Conservation (phyloP, 2,888 invertebrate genomes). For the Scaptomyza cyrtandrae region DNA sequence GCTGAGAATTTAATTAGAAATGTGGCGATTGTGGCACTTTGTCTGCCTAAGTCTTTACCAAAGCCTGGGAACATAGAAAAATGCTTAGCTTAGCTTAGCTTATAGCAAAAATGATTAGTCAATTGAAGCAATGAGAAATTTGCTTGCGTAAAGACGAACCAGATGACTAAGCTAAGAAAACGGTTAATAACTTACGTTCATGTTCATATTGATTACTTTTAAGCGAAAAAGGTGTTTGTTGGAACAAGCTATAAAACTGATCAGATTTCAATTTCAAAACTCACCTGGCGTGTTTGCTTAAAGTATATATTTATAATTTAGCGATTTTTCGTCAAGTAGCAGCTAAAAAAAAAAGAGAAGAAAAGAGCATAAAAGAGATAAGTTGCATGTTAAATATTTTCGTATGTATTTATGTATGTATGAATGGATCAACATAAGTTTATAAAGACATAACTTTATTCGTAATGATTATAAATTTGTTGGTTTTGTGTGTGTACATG, state of each 20-base stretch:
- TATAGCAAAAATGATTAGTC: constrained; percentile 42
- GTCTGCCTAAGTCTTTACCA: constrained; percentile 2
- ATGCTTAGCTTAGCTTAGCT: constrained; percentile 32
- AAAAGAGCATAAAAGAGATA: neutral
- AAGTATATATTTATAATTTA: neutral
- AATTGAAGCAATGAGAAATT: constrained; percentile 50
- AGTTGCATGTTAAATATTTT: constrained; percentile 4
- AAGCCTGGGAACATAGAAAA: constrained; percentile 66
- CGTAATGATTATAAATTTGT: constrained; percentile 64
- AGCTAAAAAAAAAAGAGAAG: neutral
- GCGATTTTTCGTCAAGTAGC: neutral
- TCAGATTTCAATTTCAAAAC: neutral
- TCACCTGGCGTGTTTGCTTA: neutral
- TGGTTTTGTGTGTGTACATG: constrained; percentile 31
- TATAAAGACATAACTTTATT: constrained; percentile 60
- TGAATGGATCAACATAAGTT: neutral
- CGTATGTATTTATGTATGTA: neutral
- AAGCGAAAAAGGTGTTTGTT: too few species aligned
- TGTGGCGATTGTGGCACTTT: constrained; percentile 38
- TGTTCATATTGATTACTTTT: too few species aligned
- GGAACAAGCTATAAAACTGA: neutral
- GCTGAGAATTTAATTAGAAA: constrained; percentile 78
- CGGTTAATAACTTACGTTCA: too few species aligned
- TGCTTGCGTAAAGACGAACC: too few species aligned
- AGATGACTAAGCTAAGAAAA: too few species aligned